These are phyloP conservation scores for Chamaedrilus cognettii DNA, from an alignment of 2,888 invertebrate genomes.

Conservation along the genomic window DNA sequence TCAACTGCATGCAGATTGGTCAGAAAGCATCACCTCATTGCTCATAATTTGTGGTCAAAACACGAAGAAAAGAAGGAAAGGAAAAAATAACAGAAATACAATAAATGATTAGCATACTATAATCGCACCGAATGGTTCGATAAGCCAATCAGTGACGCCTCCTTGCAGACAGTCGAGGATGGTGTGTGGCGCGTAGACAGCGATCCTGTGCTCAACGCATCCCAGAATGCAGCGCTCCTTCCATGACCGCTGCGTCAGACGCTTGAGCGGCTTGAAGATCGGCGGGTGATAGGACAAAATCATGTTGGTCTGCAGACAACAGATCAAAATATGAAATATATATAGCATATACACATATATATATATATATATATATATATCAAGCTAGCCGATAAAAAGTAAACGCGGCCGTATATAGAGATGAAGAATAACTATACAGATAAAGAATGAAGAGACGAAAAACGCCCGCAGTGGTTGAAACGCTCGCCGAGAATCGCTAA, in stretches of 20 bases:
- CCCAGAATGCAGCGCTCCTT: conserved; percentile 78
- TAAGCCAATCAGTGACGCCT: conserved; percentile 95
- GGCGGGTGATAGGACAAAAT: conserved; percentile 97
- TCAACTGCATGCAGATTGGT: too few relatives aligned
- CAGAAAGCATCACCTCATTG: background rate
- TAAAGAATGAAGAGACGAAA: too few relatives aligned
- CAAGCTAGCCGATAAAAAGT: conserved; percentile 87
- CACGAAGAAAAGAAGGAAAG: background rate
- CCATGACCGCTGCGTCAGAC: conserved; percentile 69
- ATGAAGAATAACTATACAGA: too few relatives aligned
- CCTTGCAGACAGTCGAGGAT: conserved; percentile 80
- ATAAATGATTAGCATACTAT: background rate
- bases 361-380: too few relatives aligned
- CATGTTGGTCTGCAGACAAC: conserved; percentile 70
- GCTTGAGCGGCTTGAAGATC: conserved; percentile 82
- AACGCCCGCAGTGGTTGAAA: too few relatives aligned
- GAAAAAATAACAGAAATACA: background rate
- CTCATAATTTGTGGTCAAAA: background rate
- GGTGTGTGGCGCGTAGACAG: conserved; percentile 92
- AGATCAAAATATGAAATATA: background rate
- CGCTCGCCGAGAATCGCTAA: too few relatives aligned
- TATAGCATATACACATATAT: background rate
- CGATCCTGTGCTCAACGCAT: conserved; percentile 81
- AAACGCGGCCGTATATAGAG: conserved; percentile 65
- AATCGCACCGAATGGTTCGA: conserved; percentile 67